Evolutionary conservation across 2,113 vertebrate genomes (phyloP), one percentile per base, ranked within the genome.

Genomic region (Rattus rattus): DNA sequence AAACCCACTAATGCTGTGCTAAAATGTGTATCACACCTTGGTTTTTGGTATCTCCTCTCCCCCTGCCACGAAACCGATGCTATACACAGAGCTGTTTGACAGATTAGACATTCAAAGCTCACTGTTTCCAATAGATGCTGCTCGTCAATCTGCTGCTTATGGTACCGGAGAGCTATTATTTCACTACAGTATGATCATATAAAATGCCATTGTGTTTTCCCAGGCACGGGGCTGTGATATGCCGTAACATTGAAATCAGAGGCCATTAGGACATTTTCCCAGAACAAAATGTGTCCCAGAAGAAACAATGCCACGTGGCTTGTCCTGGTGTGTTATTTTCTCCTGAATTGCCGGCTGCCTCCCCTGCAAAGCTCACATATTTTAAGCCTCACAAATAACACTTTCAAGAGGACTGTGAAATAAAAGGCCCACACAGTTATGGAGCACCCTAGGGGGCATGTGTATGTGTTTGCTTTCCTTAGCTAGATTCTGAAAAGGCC

Each of bases 281-380:
- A 93, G 96, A 97, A 97, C 96, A 97, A 92, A 97, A 96, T 94
- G 96, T 97, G 90, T 96, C 97, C 96, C 95, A 30, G 52, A 85
- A 96, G 95, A 94, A 95, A 96, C 91, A 97, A 89, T 83, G 56
- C 54, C 59, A 94, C 70, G 59, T 87, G 95, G 85, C 88, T 95
- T 63, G 49, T 95, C 94, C 96, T 80, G 52, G 94, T 63, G 73
- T 97, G 98, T 94, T 89, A 94, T 97, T 96, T 96, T 97, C 96
- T 98, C 86, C 8, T 73, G 0, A 80, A 76, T 65, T 72, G 17
- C 67, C 86, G 49, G 90, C 92, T 47, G 89, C 88, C 96, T 77
- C 84, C 94, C 20, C 61, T 75, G 88, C 73, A 91, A 49, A 91
- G 90, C 92, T 73, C 90, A 83, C 85, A 72, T 87, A 92, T 94